Base-by-base conservation (phyloP, 1,140 invertebrate genomes). In the Berghia stephanieae region DNA sequence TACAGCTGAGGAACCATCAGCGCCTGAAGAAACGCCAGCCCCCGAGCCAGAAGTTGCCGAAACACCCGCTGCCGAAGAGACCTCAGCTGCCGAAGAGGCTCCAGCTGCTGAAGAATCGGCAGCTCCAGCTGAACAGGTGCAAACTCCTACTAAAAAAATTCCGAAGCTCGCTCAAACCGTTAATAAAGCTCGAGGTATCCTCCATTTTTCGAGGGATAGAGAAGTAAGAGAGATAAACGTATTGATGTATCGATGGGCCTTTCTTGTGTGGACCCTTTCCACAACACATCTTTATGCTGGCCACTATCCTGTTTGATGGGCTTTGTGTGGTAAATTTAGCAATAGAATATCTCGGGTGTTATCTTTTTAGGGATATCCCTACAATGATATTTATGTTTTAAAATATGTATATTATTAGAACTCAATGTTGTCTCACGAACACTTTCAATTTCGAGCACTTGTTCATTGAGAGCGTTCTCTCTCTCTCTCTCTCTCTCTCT, bases 141-240 rank as follows among this genome's bases (percentile, higher is more conserved):
- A 34, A n/a, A 24, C 49, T 49, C 68, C 24, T 31, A 5, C 21
- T 68, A 36, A 31, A 31, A 52, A 42, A 43, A 42, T 36, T 6
- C 38, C 52, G 34, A 71, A 57, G 42, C 68, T 42, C 34, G 77
- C 70, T 8, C 66, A 72, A 75, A 70, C 52, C 43, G 21, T 52
- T 24, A 52, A 71, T 66, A 75, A 49, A 66, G 69, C 78, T 69
- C 52, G 78, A 67, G 36, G 55, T 72, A 67, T 49, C 24, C 1
- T 72, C 40, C 52, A 34, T 49, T 38, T 52, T 68, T n/a, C 63
- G 55, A 16, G 55, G 52, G 55, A 42, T 57, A 66, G 72, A 57
- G 36, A 43, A 75, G 42, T 34, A 57, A 38, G 52, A 75, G 44
- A 43, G 40, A 49, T 36, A 43, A 27, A 57, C 74, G 31, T 31